phyloP scores from a whole-genome alignment of 2,797 vertebrate species.

The Onychomys torridus region DNA sequence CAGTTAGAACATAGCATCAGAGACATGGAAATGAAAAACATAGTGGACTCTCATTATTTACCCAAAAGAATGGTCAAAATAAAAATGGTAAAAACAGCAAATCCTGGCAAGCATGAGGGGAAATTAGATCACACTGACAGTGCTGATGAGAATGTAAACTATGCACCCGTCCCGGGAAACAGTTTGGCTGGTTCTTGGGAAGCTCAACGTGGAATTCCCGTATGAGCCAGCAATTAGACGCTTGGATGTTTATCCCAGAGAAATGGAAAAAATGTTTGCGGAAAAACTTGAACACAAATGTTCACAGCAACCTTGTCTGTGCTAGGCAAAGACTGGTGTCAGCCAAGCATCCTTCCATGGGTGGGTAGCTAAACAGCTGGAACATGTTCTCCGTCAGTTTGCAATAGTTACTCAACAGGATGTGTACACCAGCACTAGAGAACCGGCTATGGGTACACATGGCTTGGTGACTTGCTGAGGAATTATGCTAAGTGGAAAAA shows the following conservation, averaged over 20 bases:
- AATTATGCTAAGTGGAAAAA: background rate
- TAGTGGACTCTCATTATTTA: background rate
- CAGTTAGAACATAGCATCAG: background rate
- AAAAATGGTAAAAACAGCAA: background rate
- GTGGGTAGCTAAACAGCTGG: background rate
- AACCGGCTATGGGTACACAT: background rate
- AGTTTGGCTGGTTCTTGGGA: background rate
- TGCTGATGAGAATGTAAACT: background rate
- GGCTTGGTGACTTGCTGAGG: background rate
- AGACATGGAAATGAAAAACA: background rate
- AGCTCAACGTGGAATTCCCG: background rate
- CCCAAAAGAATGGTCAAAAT: background rate
- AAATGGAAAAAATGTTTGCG: background rate
- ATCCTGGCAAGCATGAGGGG: background rate
- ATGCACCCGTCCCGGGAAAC: background rate
- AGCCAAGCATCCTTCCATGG: background rate
- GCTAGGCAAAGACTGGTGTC: background rate
- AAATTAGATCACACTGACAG: background rate
- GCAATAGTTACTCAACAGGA: background rate
- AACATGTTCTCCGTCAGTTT: background rate
- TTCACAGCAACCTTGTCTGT: background rate
- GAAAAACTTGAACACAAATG: background rate
- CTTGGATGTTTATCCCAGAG: slow-evolving; percentile 21
- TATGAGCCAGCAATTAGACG: background rate
- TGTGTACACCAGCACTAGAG: background rate